Base-by-base conservation (phyloP, 2,797 vertebrate genomes). In the Neoniphon sammara region DNA sequence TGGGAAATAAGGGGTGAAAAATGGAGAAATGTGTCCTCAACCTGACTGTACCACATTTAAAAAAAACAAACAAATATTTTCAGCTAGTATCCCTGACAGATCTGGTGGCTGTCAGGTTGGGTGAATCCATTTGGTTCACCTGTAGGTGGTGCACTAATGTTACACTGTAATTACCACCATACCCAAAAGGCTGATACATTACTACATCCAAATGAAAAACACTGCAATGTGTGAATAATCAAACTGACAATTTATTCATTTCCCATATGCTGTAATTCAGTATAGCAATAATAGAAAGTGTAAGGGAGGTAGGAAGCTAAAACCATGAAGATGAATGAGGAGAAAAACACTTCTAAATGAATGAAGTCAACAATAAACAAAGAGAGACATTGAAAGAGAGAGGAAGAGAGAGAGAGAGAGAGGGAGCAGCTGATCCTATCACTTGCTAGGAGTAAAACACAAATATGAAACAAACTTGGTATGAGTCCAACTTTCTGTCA, bases 401-500 rank as follows among this genome's bases (percentile, higher is more conserved):
- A 23, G 36, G 42, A 20, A 23, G 20, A 44, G 58, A 50, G 18
- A 50, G 18, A 50, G 47, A 18, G 4, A 50, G 47, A 63, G 14
- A 44, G 58, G 8, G 12, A 25, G 39, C 42, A 46, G 23, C 59
- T 18, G 59, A 61, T 61, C 59, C 59, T 25, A 46, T 15, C 59
- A 46, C 42, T 66, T 49, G 11, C 47, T 60, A 47, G 30, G 14
- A 49, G 34, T 31, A 27, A 12, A 49, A 67, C 44, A 72, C 58
- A 73, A 65, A 73, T 49, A 61, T 56, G 23, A 68, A 42, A 23
- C 34, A 74, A 50, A 57, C 14, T 85, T 89, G 82, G 81, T 67
- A 7, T 1, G 46, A 20, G 5, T 82, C 77, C 80, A 88, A 78
- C 71, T 81, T 77, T 34, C 72, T 70, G 85, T 83, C 81, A 70